A percentile compares a stretch with the other conserved stretches of the same genome.
Evolutionary conservation across 2,797 vertebrate species (phyloP).

Genomic region (Sebastes minor): DNA sequence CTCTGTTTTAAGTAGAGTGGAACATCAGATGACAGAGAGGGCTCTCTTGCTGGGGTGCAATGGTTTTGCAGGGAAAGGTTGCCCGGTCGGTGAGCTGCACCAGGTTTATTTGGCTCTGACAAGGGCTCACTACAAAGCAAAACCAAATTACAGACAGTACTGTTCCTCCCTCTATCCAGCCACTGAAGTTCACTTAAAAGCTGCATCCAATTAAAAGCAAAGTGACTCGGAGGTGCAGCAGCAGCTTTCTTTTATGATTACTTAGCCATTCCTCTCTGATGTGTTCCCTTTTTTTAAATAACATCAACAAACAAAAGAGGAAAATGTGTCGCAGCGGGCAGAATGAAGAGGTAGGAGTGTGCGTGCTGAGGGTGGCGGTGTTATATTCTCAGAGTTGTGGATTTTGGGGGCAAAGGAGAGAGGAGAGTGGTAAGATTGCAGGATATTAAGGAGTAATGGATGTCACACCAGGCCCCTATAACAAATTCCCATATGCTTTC

Average conservation of each 20-base stretch:
- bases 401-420: slow-evolving; percentile 59
- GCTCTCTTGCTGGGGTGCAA: slow-evolving; percentile 83
- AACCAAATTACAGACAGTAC: slow-evolving; percentile 69
- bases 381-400: slow-evolving; percentile 47
- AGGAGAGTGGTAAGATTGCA: slow-evolving; percentile 63
- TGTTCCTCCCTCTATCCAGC: slow-evolving; percentile 43
- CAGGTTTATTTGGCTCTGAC: slow-evolving; percentile 71
- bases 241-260: slow-evolving; percentile 66
- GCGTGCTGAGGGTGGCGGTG: slow-evolving; percentile 38
- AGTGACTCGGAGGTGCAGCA: slow-evolving; percentile 59
- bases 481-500: slow-evolving; percentile 78
- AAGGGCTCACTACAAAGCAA: slow-evolving; percentile 75
- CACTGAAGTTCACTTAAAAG: slow-evolving; percentile 65
- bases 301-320: slow-evolving; percentile 64
- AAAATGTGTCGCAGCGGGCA: slow-evolving; percentile 56
- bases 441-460: slow-evolving; percentile 78
- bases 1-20: slow-evolving; percentile 81
- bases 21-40: slow-evolving; percentile 82
- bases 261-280: slow-evolving; percentile 56
- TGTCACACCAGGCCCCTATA: slow-evolving; percentile 69
- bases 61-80: slow-evolving; percentile 67
- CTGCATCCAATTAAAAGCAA: slow-evolving; percentile 74
- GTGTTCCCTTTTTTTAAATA: slow-evolving; percentile 51
- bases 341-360: slow-evolving; percentile 45
- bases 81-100: slow-evolving; percentile 55